Percentiles rank a stretch among this genome's conserved stretches.
Conservation (phyloP, 2,888 invertebrate genomes). For the Esperia sulphurella region DNA sequence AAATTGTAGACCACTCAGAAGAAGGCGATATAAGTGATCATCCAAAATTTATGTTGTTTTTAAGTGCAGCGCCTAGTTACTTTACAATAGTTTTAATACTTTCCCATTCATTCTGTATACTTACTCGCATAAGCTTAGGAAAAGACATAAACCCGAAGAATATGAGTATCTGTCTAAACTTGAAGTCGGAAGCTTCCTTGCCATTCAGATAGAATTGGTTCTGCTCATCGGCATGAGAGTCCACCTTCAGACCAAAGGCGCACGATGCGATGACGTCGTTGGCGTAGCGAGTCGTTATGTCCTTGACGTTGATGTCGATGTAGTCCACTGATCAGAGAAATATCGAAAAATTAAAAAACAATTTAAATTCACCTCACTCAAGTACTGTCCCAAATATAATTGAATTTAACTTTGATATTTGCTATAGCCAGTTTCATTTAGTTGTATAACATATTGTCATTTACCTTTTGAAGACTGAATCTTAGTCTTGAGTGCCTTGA, state of each 20-base stretch:
- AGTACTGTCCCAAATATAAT: too few species aligned
- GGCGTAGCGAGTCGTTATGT: constrained; percentile 53
- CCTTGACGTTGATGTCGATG: constrained; percentile 53
- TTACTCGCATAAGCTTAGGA: constrained; percentile 22
- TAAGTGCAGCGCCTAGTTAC: too few species aligned
- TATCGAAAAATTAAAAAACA: too few species aligned
- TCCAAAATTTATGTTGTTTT: too few species aligned
- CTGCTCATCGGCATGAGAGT: constrained; percentile 67
- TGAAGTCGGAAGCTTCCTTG: constrained; percentile 46
- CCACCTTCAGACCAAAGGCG: constrained; percentile 70
- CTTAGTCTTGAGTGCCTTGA: constrained; percentile 33
- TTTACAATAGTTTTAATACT: too few species aligned
- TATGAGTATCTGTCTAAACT: constrained; percentile 19
- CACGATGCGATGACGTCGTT: constrained; percentile 73
- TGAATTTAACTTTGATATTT: too few species aligned
- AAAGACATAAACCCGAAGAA: constrained; percentile 18
- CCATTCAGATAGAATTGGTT: constrained; percentile 77
- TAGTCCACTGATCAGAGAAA: constrained; percentile 14
- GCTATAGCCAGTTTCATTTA: too few species aligned
- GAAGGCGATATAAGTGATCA: too few species aligned
- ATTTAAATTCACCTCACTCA: too few species aligned
- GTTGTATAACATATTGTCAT: too few species aligned
- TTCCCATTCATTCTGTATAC: not conserved
- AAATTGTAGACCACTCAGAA: not conserved
- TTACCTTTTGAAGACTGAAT: constrained; percentile 16